Evolutionary conservation across 2,113 vertebrate genomes (phyloP), one percentile per base, ranked within the genome.

Genomic region (Tachuris rubrigastra): DNA sequence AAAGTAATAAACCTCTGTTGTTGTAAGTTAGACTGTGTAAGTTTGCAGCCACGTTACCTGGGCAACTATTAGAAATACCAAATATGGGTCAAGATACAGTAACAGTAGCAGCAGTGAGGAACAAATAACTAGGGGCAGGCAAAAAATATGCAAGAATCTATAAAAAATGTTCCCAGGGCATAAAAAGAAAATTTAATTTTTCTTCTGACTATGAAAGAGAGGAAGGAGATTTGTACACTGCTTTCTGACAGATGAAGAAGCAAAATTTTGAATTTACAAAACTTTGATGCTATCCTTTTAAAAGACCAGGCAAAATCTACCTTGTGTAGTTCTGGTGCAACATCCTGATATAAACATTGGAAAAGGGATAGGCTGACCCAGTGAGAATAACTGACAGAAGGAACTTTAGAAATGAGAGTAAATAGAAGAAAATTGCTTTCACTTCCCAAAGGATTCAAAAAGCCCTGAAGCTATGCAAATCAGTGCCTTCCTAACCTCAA

Each of bases 381-480:
- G 17, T 14, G 71, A 95, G 62, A 93, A 49, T 85, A 86, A 89
- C 66, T 78, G 78, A 62, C 66, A 96, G 77, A 92, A 82, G 69
- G 66, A 93, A 75, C 87, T 35, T 27, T 47, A 84, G 55, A 93
- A 94, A 42, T 74, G 33, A 85, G 58, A 92, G 84, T 82, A 93
- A 95, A 91, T 92, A 92, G 87, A 89, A 68, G 81, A 91, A 95
- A 92, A 94, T 95, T 89, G 37, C 74, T 95, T 95, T 85, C 49
- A 21, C 53, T 87, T 95, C 91, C 77, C 91, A 76, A 55, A 89
- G 87, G 87, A 93, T 79, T 85, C 69, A 67, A 76, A 42, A 9
- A 89, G 37, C 58, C 89, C 44, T 47, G 66, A 72, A 94, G 37
- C 46, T 73, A 93, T 95, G 89, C 69, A 96, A 93, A 94, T 89